Evolutionary conservation across 2,113 vertebrate species (phyloP).

Genomic region (Irena cyanogastra): DNA sequence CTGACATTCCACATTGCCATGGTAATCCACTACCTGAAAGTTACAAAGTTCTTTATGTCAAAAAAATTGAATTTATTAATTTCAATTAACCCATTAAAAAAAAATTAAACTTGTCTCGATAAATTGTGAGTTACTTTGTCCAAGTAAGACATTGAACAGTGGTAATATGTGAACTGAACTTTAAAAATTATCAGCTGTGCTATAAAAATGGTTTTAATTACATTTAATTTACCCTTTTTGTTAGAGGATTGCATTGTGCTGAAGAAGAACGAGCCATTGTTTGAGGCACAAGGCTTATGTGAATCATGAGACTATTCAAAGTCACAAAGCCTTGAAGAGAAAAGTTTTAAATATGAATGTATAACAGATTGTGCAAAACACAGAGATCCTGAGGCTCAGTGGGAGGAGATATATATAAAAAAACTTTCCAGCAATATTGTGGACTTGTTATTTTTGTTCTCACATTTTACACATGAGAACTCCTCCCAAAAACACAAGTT

Average conservation of each 20-base stretch:
- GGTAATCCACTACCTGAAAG: not conserved
- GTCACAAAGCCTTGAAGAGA: not conserved
- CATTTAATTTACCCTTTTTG: too few relatives aligned
- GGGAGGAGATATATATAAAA: not conserved
- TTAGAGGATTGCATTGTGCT: not conserved
- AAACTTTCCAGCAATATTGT: not conserved
- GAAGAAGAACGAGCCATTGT: not conserved
- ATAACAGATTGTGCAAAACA: not conserved
- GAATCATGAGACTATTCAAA: not conserved
- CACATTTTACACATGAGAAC: not conserved
- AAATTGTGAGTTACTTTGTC: not conserved
- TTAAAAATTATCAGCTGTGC: not conserved
- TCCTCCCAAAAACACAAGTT: not conserved
- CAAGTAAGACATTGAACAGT: not conserved
- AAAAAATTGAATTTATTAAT: not conserved
- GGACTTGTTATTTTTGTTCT: not conserved
- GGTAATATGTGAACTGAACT: not conserved
- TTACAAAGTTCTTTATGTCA: not conserved
- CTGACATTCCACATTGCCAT: not conserved
- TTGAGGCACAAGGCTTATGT: not conserved
- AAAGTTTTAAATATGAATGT: not conserved
- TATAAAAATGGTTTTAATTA: not conserved
- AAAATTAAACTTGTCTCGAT: not conserved
- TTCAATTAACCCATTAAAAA: not conserved
- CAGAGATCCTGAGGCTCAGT: not conserved